Percentiles rank a stretch among this genome's conserved stretches.
phyloP scores from a whole-genome alignment of 2,797 vertebrate species.

The Pangasius krempfi region DNA sequence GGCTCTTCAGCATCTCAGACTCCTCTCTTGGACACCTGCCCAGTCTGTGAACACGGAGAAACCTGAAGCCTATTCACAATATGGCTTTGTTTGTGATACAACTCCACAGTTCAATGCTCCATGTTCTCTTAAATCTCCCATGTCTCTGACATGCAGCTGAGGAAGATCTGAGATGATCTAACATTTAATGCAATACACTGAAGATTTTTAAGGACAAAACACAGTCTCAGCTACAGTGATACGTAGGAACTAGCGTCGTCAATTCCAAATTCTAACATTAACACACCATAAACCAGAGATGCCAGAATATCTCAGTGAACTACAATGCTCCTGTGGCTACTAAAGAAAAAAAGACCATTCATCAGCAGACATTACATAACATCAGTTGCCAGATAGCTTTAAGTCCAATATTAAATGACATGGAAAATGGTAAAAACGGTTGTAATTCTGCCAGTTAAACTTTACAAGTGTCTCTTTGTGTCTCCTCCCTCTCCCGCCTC shows the following conservation, averaged over 20 bases:
- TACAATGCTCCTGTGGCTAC: slow-evolving; percentile 29
- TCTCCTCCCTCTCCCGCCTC: slow-evolving; percentile 55
- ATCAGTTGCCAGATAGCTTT: slow-evolving; percentile 20
- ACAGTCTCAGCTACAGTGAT: not conserved
- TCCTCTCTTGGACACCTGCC: slow-evolving; percentile 60
- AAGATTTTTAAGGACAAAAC: not conserved
- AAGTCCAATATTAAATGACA: slow-evolving; percentile 25
- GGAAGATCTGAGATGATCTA: not conserved
- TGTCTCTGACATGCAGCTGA: not conserved
- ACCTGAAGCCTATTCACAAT: slow-evolving; percentile 76
- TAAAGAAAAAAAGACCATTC: slow-evolving; percentile 17
- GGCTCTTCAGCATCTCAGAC: slow-evolving; percentile 42
- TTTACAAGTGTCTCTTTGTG: slow-evolving; percentile 41
- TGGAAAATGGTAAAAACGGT: slow-evolving; percentile 36
- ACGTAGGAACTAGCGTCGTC: not conserved
- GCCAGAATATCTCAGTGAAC: slow-evolving; percentile 47
- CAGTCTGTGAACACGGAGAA: slow-evolving; percentile 68
- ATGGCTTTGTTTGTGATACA: slow-evolving; percentile 70
- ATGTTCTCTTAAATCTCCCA: not conserved
- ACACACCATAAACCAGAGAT: slow-evolving; percentile 52
- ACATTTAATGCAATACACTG: slow-evolving; percentile 8
- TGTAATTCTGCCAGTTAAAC: slow-evolving; percentile 46
- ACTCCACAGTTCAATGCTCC: not conserved
- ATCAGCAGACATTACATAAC: slow-evolving; percentile 29
- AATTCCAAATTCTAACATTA: slow-evolving; percentile 40